Percentiles rank a stretch among this genome's conserved stretches.
These are phyloP conservation scores for Brachyrhaphis roseni DNA, from an alignment of 2,797 vertebrate species.

Conservation along the genomic window DNA sequence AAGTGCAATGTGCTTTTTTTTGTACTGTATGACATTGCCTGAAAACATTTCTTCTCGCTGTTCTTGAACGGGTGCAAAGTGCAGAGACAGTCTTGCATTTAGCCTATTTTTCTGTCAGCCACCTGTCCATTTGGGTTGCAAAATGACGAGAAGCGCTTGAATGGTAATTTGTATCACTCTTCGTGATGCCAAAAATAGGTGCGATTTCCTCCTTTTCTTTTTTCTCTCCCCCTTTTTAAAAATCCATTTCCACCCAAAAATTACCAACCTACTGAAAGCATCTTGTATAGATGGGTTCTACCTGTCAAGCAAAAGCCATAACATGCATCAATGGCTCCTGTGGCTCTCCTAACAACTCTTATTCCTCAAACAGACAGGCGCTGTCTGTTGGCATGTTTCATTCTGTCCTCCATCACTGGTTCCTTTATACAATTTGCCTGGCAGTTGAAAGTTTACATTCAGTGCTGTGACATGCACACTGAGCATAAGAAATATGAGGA, in stretches of 20 bases:
- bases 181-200: constrained; percentile 17
- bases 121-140: constrained; percentile 23
- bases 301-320: constrained; percentile 58
- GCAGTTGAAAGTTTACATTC: constrained; percentile 58
- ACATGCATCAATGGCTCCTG: constrained; percentile 56
- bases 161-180: constrained; percentile 28
- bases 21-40: constrained; percentile 49
- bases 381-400: constrained; percentile 60
- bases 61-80: constrained; percentile 39
- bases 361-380: constrained; percentile 51
- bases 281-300: constrained; percentile 18
- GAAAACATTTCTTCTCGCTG: constrained; percentile 28
- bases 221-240: background rate
- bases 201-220: constrained; percentile 17
- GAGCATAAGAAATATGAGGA: constrained; percentile 34
- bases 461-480: constrained; percentile 44
- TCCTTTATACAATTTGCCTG: constrained; percentile 51
- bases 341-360: constrained; percentile 52
- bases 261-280: constrained; percentile 34
- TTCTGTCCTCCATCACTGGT: constrained; percentile 50
- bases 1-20: constrained; percentile 43
- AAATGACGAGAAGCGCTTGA: constrained; percentile 16
- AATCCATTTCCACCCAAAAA: constrained; percentile 14
- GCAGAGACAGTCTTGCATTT: constrained; percentile 32
- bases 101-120: constrained; percentile 27